Evolutionary conservation across 2,113 vertebrate species (phyloP), one percentile per base, ranked within the genome.

Genomic region (Crypturellus undulatus): DNA sequence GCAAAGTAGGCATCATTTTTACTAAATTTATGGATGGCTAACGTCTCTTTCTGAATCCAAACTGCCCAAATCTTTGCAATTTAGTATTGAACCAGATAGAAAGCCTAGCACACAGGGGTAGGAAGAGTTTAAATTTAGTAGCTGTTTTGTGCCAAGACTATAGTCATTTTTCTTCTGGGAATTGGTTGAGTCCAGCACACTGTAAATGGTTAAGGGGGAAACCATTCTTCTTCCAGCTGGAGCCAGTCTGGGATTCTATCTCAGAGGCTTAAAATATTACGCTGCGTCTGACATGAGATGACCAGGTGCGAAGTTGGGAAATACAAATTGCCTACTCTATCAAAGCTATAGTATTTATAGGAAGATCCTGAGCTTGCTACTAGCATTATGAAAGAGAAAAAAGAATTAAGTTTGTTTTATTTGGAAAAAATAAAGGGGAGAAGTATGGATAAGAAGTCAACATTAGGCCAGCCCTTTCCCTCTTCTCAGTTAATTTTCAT

Each of bases 41-140:
- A 78, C 56, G 75, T 92, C 80, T 60, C 56, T 92, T 92, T 93
- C 56, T 75, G 72, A 75, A 86, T 67, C 64, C 45, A 86, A 65
- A 42, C 69, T 92, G 56, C 86, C 60, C 77, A 89, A 90, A 84
- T 94, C 51, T 67, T 28, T 90, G 54, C 32, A 94, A 79, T 93
- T 85, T 62, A 94, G 43, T 47, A 63, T 47, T 95, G 68, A 94
- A 93, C 59, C 83, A 94, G 76, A 93, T 90, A 82, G 71, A 91
- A 95, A 95, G 43, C 38, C 85, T 77, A 95, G 67, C 62, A 67
- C 93, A 82, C 65, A 80, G 71, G 49, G 49, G 78, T 3, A 5
- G 78, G 87, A 96, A 81, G 71, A 95, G 72, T 94, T 93, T 94
- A 95, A 96, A 96, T 95, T 96, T 95, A 93, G 88, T 78, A 93